These are phyloP conservation scores for Dexiosoma caninum DNA, from an alignment of 2,888 invertebrate genomes.

Conservation along the genomic window DNA sequence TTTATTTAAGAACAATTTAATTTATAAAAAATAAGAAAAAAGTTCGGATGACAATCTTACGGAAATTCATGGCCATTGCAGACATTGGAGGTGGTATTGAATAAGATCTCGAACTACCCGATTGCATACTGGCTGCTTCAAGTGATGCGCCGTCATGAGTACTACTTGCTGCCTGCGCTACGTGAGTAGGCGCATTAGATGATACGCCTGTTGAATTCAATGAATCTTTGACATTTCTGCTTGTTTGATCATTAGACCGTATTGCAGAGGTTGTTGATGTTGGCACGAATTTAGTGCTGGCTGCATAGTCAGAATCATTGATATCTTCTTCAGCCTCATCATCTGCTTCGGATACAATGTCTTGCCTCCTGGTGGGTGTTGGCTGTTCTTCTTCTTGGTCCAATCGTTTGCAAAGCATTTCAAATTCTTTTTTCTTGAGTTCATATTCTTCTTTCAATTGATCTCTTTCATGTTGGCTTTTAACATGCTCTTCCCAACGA, in stretches of 20 bases:
- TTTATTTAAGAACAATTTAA: neutral
- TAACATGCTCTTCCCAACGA: slow-evolving; percentile 61
- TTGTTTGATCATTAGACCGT: slow-evolving; percentile 23
- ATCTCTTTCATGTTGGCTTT: slow-evolving; percentile 70
- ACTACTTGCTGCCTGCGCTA: slow-evolving; percentile 71
- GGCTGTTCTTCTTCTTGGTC: slow-evolving; percentile 65
- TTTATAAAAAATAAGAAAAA: neutral
- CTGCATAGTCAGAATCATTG: slow-evolving; percentile 66
- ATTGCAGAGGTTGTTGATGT: slow-evolving; percentile 36
- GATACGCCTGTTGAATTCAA: slow-evolving; percentile 60
- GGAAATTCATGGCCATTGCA: slow-evolving; percentile 69
- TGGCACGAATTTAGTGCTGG: slow-evolving; percentile 49
- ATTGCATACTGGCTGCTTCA: slow-evolving; percentile 75
- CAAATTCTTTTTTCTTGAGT: slow-evolving; percentile 75
- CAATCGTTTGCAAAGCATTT: slow-evolving; percentile 69
- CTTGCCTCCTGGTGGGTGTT: slow-evolving; percentile 48
- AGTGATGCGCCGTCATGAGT: slow-evolving; percentile 71
- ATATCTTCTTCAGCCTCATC: slow-evolving; percentile 73
- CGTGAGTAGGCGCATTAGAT: slow-evolving; percentile 67
- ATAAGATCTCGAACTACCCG: slow-evolving; percentile 75
- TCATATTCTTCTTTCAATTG: slow-evolving; percentile 74
- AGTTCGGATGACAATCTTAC: slow-evolving; percentile 65
- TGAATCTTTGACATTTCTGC: slow-evolving; percentile 57
- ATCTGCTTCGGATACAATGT: slow-evolving; percentile 70
- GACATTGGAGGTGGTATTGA: slow-evolving; percentile 77